Evolutionary conservation across 2,113 vertebrate species (phyloP).

Genomic region (Anhinga rufa): DNA sequence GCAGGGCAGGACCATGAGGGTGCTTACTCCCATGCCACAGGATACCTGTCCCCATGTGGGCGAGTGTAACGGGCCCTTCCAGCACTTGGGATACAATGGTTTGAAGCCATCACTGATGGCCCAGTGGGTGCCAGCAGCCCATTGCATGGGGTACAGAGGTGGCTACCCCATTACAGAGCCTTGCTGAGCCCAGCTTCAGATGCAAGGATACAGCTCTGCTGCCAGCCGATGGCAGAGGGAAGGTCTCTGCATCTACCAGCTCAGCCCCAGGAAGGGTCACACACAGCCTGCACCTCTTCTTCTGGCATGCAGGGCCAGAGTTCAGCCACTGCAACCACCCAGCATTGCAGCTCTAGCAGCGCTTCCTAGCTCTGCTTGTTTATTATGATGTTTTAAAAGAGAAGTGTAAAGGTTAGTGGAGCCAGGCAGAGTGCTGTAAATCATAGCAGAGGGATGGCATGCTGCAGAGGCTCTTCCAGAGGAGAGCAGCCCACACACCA

Average conservation of each 20-base stretch:
- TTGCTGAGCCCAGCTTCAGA: neutral
- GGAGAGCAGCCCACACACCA: neutral
- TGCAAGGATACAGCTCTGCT: neutral
- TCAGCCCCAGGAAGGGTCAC: neutral
- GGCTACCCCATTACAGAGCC: neutral
- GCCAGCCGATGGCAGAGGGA: fast-evolving
- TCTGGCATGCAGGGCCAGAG: neutral
- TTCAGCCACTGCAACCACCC: fast-evolving
- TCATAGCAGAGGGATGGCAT: fast-evolving
- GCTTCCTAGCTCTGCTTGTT: neutral
- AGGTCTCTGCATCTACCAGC: neutral
- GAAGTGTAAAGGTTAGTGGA: neutral
- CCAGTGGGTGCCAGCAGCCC: neutral
- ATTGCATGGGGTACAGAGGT: neutral
- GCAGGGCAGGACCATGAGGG: neutral
- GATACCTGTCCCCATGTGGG: fast-evolving
- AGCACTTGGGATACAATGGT: fast-evolving
- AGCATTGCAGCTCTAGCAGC: fast-evolving
- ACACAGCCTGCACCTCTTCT: neutral
- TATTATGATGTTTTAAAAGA: neutral
- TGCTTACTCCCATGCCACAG: fast-evolving
- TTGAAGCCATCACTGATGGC: neutral
- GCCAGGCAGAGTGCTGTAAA: neutral
- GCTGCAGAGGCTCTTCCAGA: neutral
- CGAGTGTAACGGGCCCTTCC: neutral